Evolutionary conservation across 1,140 invertebrate species (phyloP).

Genomic region (Pantala flavescens): DNA sequence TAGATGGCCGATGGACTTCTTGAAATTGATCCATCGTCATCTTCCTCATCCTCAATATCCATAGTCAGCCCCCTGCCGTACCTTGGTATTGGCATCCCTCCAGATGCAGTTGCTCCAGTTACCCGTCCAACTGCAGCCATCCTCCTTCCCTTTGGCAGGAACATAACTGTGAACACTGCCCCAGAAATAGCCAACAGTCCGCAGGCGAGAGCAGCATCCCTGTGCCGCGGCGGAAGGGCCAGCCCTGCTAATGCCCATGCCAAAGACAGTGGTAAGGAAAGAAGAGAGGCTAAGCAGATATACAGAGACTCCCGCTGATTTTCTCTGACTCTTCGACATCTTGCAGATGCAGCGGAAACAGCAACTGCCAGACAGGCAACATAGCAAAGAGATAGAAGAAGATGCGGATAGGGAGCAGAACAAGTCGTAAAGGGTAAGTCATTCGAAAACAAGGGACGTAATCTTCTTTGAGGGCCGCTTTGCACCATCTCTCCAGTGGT

Average conservation of each 20-base stretch:
- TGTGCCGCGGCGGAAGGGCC: conserved; percentile 28
- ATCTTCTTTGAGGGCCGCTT: background rate
- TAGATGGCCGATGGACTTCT: conserved; percentile 48
- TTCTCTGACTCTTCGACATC: conserved; percentile 77
- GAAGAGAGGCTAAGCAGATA: conserved; percentile 74
- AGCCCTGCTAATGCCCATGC: conserved; percentile 54
- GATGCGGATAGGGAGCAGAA: background rate
- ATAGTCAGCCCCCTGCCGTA: conserved; percentile 38
- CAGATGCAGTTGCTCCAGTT: conserved; percentile 66
- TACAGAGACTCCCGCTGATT: conserved; percentile 85
- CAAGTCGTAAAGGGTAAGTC: background rate
- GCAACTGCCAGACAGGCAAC: conserved; percentile 71
- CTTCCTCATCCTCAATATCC: conserved; percentile 53
- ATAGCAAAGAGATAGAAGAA: conserved; percentile 37
- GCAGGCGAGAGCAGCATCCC: conserved; percentile 76
- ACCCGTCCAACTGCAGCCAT: conserved; percentile 76
- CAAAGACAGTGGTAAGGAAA: conserved; percentile 76
- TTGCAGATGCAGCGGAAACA: conserved; percentile 70
- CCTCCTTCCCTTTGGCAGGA: conserved; percentile 85
- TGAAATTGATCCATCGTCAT: conserved; percentile 58
- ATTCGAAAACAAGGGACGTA: background rate
- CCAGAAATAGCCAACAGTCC: conserved; percentile 71
- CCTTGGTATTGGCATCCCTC: background rate
- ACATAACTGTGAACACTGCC: conserved; percentile 83
- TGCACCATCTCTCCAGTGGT: background rate